Conservation (phyloP, 2,797 vertebrate species). For the Danio kyathit region DNA sequence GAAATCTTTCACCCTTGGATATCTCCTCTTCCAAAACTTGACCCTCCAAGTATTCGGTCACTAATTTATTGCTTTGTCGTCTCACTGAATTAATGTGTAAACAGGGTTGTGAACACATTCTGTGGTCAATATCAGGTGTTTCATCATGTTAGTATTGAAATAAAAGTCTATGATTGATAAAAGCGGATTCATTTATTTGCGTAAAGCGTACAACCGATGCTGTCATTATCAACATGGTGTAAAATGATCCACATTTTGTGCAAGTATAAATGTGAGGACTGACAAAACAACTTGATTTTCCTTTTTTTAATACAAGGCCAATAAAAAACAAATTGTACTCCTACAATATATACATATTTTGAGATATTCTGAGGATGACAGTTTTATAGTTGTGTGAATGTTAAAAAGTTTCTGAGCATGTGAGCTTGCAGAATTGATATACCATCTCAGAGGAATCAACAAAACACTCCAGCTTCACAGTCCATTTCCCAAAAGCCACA, state of each 20-base stretch:
- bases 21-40: background rate
- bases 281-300: background rate
- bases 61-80: background rate
- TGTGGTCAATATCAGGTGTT: conserved; percentile 9
- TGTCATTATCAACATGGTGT: background rate
- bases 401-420: background rate
- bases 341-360: conserved; percentile 32
- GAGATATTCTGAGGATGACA: background rate
- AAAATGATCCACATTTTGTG: background rate
- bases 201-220: conserved; percentile 6
- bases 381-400: background rate
- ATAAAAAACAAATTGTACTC: conserved; percentile 7
- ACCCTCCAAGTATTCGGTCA: background rate
- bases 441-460: background rate
- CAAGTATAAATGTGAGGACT: background rate
- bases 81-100: background rate
- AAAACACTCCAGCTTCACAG: background rate
- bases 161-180: conserved; percentile 10
- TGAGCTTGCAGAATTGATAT: background rate
- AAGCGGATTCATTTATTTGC: conserved; percentile 24
- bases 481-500: background rate
- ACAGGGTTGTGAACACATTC: background rate
- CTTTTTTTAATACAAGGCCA: conserved; percentile 28
- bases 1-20: conserved; percentile 37
- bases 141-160: background rate